phyloP scores from a whole-genome alignment of 2,113 vertebrate genomes.

The Tiliqua scincoides region DNA sequence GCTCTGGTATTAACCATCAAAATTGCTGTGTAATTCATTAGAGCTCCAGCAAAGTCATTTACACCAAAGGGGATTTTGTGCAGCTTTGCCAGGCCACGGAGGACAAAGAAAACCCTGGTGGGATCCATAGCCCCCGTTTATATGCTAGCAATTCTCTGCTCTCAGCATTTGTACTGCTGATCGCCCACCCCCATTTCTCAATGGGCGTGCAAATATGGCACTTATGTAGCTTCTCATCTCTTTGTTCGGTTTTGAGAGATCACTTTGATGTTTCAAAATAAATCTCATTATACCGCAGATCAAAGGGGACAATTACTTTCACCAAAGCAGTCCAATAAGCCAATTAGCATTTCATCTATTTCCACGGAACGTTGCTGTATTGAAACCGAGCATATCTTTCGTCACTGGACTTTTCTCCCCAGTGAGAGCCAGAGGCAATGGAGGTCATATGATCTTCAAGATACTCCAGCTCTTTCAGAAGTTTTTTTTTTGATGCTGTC shows the following conservation, averaged over 20 bases:
- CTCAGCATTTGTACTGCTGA: slow-evolving; percentile 46
- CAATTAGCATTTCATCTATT: slow-evolving; percentile 62
- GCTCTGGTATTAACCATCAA: background rate
- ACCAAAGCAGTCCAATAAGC: slow-evolving; percentile 59
- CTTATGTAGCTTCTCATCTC: slow-evolving; percentile 55
- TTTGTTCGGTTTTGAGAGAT: slow-evolving; percentile 67
- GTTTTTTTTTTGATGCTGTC: background rate
- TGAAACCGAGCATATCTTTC: slow-evolving; percentile 25
- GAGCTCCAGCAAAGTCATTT: background rate
- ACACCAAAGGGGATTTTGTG: background rate
- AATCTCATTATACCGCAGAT: slow-evolving; percentile 70
- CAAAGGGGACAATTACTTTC: slow-evolving; percentile 70
- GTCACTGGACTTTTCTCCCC: slow-evolving; percentile 33
- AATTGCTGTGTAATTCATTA: background rate
- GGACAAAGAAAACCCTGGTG: slow-evolving; percentile 31
- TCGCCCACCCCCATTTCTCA: slow-evolving; percentile 36
- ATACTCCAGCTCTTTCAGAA: slow-evolving; percentile 15
- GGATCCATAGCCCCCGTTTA: slow-evolving; percentile 46
- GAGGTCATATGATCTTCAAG: slow-evolving; percentile 6
- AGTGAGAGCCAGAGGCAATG: slow-evolving; percentile 30
- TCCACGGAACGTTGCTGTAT: slow-evolving; percentile 2
- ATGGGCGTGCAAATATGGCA: slow-evolving; percentile 50
- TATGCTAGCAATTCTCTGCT: slow-evolving; percentile 25
- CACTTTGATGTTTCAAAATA: slow-evolving; percentile 75
- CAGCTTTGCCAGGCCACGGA: slow-evolving; percentile 43